Base-by-base conservation (phyloP, 2,113 vertebrate genomes). In the Aix galericulata region DNA sequence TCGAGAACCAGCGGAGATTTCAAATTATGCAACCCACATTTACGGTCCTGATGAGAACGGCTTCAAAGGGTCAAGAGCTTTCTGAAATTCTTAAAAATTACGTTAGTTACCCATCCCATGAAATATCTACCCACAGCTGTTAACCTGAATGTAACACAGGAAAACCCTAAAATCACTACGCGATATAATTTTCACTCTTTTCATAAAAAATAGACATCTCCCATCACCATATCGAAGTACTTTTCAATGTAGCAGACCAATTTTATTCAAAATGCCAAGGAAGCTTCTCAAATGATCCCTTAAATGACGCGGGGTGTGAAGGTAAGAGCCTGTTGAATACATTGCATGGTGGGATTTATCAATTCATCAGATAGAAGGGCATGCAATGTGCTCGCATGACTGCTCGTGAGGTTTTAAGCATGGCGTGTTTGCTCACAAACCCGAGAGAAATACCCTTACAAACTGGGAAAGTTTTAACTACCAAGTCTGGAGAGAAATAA, bases 301-400 rank as follows among this genome's bases (percentile, higher is more conserved):
- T 38, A 50, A 60, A 27, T 3, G 14, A n/a, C 1, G 21, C 16
- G 29, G 27, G 11, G 56, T 34, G 22, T 4, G 4, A 16, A 76
- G 48, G 60, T 3, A 22, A 46, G 44, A 67, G 58, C 34, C 83
- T 56, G 34, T 0, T 31, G 67, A 60, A 40, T 4, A 48, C 27
- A 29, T 2, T 8, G 76, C 31, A 16, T 0, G 9, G 64, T 17
- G 64, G 38, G 73, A 71, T 55, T 44, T 9, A 62, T 26, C 32
- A 55, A 72, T 63, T 44, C 42, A n/a, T 23, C 9, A 13, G 25
- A 55, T 0, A 6, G 46, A 67, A 72, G 42, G 7, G 22, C 48
- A 50, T 3, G 2, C n/a, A 63, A 14, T 0, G 8, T 1, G 14
- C 48, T 53, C 25, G n/a, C 14, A 15, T 31, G 60, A 38, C 36